Evolutionary conservation across 2,113 vertebrate species (phyloP).

Genomic region (Charina bottae): DNA sequence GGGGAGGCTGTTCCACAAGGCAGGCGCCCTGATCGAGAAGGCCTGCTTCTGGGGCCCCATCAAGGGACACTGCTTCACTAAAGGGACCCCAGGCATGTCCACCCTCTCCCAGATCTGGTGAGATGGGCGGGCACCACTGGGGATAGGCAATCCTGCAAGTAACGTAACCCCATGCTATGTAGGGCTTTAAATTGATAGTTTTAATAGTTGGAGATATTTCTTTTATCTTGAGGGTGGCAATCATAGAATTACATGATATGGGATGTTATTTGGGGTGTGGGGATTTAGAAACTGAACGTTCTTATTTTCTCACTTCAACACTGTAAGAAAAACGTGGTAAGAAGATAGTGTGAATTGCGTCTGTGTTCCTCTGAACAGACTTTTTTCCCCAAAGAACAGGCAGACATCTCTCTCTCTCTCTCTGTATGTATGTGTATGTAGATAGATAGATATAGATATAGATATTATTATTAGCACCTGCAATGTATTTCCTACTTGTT

Average conservation of each 20-base stretch:
- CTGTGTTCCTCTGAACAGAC: background rate
- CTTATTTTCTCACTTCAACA: background rate
- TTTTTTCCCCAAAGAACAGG: background rate
- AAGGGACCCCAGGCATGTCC: background rate
- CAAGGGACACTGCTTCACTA: background rate
- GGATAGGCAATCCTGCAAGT: background rate
- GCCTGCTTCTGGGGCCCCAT: background rate
- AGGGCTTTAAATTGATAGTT: background rate
- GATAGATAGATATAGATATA: background rate
- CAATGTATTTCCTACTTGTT: background rate
- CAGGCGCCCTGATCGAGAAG: background rate
- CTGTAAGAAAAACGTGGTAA: fast-evolving
- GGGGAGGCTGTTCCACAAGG: background rate
- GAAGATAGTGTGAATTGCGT: background rate
- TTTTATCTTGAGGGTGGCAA: background rate
- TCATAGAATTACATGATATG: background rate
- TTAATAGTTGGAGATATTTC: background rate
- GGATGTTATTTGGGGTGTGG: background rate
- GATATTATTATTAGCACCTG: background rate
- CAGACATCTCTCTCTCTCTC: background rate
- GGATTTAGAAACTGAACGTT: background rate
- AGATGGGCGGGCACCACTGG: background rate
- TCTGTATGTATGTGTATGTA: background rate
- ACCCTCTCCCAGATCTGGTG: background rate
- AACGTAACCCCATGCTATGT: background rate